Evolutionary conservation across 2,888 invertebrate species (phyloP).

Genomic region (Eupithecia pulchellata): DNA sequence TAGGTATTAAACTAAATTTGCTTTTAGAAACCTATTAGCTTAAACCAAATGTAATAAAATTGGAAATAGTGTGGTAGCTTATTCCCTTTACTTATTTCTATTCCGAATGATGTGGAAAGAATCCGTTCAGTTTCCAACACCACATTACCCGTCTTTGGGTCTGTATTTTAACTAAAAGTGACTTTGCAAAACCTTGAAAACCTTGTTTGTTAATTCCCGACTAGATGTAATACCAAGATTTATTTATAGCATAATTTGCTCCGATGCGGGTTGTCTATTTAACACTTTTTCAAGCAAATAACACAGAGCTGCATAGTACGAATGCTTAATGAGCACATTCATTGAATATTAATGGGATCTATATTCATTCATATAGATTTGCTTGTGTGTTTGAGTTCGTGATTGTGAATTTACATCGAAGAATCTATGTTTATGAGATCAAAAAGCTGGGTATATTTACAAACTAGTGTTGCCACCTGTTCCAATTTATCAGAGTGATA

Average conservation of each 20-base stretch:
- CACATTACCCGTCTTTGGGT: neutral
- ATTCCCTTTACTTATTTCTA: neutral
- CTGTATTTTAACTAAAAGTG: neutral
- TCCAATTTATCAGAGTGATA: neutral
- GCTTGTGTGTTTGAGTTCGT: slow-evolving; percentile 2
- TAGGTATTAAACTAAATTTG: too few relatives aligned
- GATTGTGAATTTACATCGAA: neutral
- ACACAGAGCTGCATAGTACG: slow-evolving; percentile 5
- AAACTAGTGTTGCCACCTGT: neutral
- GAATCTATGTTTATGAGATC: neutral
- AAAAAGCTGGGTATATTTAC: neutral
- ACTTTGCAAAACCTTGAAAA: neutral
- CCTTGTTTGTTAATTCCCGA: neutral
- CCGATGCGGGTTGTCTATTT: neutral
- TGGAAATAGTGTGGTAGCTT: neutral
- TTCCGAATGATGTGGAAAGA: neutral
- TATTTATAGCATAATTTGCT: neutral
- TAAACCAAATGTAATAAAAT: neutral
- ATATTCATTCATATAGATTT: slow-evolving; percentile 4
- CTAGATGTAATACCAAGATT: neutral
- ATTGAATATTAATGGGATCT: neutral
- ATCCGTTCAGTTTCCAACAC: neutral
- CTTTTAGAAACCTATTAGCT: too few relatives aligned
- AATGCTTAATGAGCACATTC: slow-evolving; percentile 2
- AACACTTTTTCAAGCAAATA: slow-evolving; percentile 9